Percentiles rank a stretch among this genome's conserved stretches.
Evolutionary conservation across 2,113 vertebrate genomes (phyloP).

Genomic region (Tinamus guttatus): DNA sequence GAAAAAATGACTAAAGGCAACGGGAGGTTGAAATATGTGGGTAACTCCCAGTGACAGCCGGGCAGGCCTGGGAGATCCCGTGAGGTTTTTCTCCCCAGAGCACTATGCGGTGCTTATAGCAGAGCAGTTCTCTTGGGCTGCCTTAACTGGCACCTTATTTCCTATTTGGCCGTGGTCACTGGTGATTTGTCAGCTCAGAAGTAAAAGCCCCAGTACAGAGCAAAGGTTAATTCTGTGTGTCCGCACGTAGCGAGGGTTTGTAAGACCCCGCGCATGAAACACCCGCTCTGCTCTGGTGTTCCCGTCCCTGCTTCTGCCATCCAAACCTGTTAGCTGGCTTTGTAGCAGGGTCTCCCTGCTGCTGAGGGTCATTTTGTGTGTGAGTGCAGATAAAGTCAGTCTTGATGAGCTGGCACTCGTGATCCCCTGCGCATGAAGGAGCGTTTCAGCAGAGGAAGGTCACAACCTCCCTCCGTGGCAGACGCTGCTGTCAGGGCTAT

Average conservation of each 20-base stretch:
- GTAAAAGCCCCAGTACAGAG: neutral
- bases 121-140: neutral
- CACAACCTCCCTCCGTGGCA: neutral
- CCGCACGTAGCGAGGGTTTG: neutral
- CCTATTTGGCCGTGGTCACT: neutral
- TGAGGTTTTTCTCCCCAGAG: neutral
- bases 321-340: neutral
- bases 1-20: neutral
- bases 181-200: neutral
- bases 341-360: neutral
- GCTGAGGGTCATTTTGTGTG: neutral
- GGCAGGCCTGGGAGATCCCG: rapidly evolving
- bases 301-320: neutral
- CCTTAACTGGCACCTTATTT: neutral
- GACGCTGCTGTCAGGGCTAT: neutral
- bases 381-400: neutral
- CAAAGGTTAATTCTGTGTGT: rapidly evolving
- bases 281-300: neutral
- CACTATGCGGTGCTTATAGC: neutral
- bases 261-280: neutral
- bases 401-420: neutral
- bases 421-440: neutral
- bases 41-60: neutral
- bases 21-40: neutral
- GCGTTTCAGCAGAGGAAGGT: neutral